phyloP scores from a whole-genome alignment of 2,888 invertebrate genomes.

The Fissipunctia ypsillon region DNA sequence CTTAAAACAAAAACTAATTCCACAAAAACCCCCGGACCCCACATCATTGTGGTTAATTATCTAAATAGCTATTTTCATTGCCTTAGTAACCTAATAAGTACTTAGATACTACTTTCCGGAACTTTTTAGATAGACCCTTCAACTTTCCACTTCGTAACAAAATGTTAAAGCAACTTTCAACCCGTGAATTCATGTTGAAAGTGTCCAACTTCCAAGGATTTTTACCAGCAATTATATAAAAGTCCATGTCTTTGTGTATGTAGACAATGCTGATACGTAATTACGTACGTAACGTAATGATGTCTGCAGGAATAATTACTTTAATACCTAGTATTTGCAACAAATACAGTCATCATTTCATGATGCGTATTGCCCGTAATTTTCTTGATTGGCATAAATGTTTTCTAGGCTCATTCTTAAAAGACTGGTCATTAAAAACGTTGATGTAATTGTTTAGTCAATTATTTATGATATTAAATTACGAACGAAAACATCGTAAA shows the following conservation, averaged over 20 bases:
- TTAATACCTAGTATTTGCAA: slow-evolving; percentile 37
- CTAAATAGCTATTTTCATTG: not conserved
- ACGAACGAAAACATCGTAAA: not conserved
- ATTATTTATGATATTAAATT: not conserved
- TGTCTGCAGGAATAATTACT: slow-evolving; percentile 25
- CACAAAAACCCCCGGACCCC: too few relatives aligned
- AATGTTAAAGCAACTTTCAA: not conserved
- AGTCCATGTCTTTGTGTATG: not conserved
- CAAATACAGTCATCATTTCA: slow-evolving; percentile 22
- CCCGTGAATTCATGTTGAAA: not conserved
- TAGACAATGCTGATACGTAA: slow-evolving; percentile 20
- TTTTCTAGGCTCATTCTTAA: slow-evolving; percentile 13
- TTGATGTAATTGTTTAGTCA: not conserved
- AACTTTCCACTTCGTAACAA: not conserved
- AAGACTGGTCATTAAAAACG: not conserved
- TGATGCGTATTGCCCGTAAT: slow-evolving; percentile 12
- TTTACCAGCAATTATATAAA: not conserved
- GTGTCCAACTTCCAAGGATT: slow-evolving; percentile 4
- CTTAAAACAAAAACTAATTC: not conserved
- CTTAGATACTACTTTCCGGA: not conserved
- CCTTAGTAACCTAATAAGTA: not conserved
- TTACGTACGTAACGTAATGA: too few relatives aligned
- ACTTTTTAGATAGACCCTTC: not conserved
- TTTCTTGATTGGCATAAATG: slow-evolving; percentile 25
- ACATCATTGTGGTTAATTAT: not conserved